A percentile compares a stretch with the other conserved stretches of the same genome.
phyloP scores from a whole-genome alignment of 2,797 vertebrate genomes.

The Okamejei kenojei region DNA sequence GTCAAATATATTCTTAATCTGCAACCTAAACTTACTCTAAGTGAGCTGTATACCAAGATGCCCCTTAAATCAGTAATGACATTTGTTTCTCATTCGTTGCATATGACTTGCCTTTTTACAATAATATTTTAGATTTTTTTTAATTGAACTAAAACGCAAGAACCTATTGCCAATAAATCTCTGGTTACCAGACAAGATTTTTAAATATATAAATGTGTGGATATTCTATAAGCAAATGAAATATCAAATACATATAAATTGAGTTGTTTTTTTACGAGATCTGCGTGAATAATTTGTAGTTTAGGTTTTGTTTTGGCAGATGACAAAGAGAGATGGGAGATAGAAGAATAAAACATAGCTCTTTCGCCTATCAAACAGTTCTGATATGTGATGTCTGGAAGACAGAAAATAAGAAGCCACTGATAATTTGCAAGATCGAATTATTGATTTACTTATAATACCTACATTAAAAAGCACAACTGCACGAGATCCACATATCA shows the following conservation, averaged over 20 bases:
- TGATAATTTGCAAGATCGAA: not conserved
- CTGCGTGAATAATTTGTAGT: not conserved
- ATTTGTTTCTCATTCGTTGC: not conserved
- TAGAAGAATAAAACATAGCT: too few species aligned
- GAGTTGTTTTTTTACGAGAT: not conserved
- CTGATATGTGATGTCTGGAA: not conserved
- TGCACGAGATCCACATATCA: not conserved
- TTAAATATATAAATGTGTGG: too few species aligned
- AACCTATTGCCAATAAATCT: not conserved
- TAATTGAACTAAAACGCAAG: not conserved
- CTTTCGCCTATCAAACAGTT: not conserved
- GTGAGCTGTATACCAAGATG: not conserved
- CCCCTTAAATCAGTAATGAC: not conserved
- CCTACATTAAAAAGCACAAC: not conserved
- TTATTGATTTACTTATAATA: constrained; percentile 12
- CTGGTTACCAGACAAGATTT: not conserved
- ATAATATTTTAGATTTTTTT: not conserved
- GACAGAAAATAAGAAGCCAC: not conserved
- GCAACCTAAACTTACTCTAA: not conserved
- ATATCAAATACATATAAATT: not conserved
- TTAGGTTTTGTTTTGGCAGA: not conserved
- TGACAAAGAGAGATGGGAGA: not conserved
- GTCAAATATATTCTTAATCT: not conserved
- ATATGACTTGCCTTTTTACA: not conserved
- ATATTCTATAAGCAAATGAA: not conserved